phyloP scores from a whole-genome alignment of 1,140 invertebrate species.

The Drosophila willistoni region DNA sequence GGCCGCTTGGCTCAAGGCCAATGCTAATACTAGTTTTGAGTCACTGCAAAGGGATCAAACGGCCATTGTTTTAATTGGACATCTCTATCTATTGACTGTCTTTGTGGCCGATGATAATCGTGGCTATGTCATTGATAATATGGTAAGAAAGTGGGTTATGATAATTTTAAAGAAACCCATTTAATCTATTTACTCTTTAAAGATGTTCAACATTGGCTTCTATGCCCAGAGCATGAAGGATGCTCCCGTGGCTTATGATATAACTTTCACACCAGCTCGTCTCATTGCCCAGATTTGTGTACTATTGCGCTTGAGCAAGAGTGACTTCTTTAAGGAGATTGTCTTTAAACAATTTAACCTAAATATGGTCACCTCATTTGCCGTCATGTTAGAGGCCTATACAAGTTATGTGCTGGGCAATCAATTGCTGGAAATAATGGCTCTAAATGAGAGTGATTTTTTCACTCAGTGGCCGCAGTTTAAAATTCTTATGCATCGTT shows the following conservation, averaged over 20 bases:
- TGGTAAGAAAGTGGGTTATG: slow-evolving; percentile 37
- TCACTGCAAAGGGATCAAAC: slow-evolving; percentile 26
- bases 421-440: slow-evolving; percentile 70
- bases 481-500: slow-evolving; percentile 62
- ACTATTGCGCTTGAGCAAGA: slow-evolving; percentile 50
- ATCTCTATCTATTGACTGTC: slow-evolving; percentile 68
- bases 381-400: slow-evolving; percentile 72
- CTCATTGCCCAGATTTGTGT: slow-evolving; percentile 73
- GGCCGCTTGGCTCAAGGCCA: slow-evolving; percentile 63
- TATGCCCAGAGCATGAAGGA: slow-evolving; percentile 69
- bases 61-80: slow-evolving; percentile 55
- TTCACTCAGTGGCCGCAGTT: slow-evolving; percentile 49
- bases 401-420: slow-evolving; percentile 76
- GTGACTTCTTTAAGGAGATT: slow-evolving; percentile 70
- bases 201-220: slow-evolving; percentile 79
- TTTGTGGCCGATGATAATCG: slow-evolving; percentile 70
- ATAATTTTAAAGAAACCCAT: neutral
- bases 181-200: too few species aligned
- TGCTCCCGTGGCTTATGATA: slow-evolving; percentile 18
- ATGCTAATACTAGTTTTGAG: neutral
- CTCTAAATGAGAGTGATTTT: slow-evolving; percentile 73
- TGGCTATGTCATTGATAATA: slow-evolving; percentile 73
- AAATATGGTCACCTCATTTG: slow-evolving; percentile 59
- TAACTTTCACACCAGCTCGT: slow-evolving; percentile 65
- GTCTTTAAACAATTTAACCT: slow-evolving; percentile 61